Evolutionary conservation across 2,797 vertebrate species (phyloP).

Genomic region (Sebastes aleutianus): DNA sequence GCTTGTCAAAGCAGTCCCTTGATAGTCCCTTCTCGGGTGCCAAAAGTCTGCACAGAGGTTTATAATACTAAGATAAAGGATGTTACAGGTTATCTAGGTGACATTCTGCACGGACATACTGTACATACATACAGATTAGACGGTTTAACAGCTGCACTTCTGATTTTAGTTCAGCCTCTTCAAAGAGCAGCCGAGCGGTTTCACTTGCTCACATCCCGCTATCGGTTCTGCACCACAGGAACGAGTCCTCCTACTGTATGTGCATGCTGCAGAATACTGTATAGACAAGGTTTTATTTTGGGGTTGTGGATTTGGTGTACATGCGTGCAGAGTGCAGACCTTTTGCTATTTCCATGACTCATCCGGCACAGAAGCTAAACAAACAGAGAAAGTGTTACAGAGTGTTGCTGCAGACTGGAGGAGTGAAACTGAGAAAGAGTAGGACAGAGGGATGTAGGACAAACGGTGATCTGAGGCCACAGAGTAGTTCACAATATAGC

Average conservation of each 20-base stretch:
- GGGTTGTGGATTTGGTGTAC: not conserved
- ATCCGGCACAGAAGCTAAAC: slow-evolving; percentile 1
- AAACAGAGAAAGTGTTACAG: slow-evolving; percentile 3
- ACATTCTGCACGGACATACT: not conserved
- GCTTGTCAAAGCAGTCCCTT: not conserved
- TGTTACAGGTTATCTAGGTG: not conserved
- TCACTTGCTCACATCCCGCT: not conserved
- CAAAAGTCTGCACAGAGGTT: not conserved
- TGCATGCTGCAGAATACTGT: not conserved
- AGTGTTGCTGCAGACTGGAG: not conserved
- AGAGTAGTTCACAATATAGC: not conserved
- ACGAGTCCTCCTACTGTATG: not conserved
- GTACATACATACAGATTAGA: not conserved
- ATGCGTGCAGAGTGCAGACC: not conserved
- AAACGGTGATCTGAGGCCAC: not conserved
- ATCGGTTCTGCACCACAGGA: not conserved
- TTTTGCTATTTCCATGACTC: slow-evolving; percentile 15
- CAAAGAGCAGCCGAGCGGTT: not conserved
- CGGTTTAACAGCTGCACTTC: not conserved
- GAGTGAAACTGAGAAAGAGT: slow-evolving; percentile 19
- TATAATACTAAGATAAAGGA: not conserved
- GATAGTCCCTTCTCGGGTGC: not conserved
- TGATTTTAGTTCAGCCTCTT: not conserved
- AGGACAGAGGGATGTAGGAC: not conserved
- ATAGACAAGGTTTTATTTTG: not conserved